Evolutionary conservation across 2,888 invertebrate species (phyloP).

Genomic region (Ectemnius continuus): DNA sequence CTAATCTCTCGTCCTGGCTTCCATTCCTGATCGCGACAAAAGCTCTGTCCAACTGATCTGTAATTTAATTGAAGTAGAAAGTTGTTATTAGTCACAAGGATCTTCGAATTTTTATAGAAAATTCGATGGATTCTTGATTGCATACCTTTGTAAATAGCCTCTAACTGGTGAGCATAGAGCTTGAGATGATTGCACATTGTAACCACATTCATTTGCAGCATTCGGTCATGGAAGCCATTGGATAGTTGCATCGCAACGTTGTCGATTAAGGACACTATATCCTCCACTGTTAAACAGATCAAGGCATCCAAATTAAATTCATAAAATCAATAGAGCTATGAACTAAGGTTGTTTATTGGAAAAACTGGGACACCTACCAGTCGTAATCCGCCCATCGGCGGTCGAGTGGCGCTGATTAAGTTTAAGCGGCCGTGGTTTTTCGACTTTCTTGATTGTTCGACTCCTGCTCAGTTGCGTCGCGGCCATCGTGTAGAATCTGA

Average conservation of each 20-base stretch:
- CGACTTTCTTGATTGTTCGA: slow-evolving; percentile 85
- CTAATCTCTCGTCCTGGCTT: slow-evolving; percentile 91
- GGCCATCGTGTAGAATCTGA: slow-evolving; percentile 66
- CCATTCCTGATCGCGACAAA: slow-evolving; percentile 94
- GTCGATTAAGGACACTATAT: slow-evolving; percentile 89
- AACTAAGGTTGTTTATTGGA: background rate
- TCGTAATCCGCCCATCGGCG: slow-evolving; percentile 75
- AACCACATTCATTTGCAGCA: slow-evolving; percentile 86
- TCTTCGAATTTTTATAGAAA: background rate
- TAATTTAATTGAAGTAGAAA: slow-evolving; percentile 1
- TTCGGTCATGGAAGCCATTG: slow-evolving; percentile 86
- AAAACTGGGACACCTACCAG: slow-evolving; percentile 59
- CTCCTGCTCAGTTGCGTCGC: slow-evolving; percentile 73
- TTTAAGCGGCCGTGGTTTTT: slow-evolving; percentile 87
- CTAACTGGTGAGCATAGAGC: slow-evolving; percentile 86
- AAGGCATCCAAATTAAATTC: background rate
- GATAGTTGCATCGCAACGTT: slow-evolving; percentile 88
- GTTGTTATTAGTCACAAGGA: background rate
- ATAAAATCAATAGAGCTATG: slow-evolving; percentile 5
- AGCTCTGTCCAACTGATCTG: slow-evolving; percentile 88
- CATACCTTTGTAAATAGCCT: slow-evolving; percentile 86
- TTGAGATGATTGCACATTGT: slow-evolving; percentile 90
- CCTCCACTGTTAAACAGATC: slow-evolving; percentile 79
- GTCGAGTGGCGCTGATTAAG: slow-evolving; percentile 73
- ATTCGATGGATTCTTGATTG: background rate